These are phyloP conservation scores for Podabrus alpinus DNA, from an alignment of 2,888 invertebrate genomes.

Conservation along the genomic window DNA sequence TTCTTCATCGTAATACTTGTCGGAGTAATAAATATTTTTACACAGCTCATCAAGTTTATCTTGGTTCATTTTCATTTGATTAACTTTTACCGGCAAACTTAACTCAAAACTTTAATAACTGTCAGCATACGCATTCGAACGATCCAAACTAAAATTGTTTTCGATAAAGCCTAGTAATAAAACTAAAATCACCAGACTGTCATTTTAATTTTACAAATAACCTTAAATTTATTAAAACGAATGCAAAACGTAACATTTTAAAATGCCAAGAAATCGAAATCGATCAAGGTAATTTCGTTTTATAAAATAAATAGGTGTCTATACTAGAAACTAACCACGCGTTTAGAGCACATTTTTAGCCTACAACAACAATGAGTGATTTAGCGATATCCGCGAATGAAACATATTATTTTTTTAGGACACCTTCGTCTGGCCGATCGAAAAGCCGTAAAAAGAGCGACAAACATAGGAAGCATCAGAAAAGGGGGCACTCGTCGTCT, in stretches of 20 bases:
- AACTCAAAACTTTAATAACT: not conserved
- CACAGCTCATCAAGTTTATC: slow-evolving; percentile 47
- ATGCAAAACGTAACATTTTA: not conserved
- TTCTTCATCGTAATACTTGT: slow-evolving; percentile 89
- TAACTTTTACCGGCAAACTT: not conserved
- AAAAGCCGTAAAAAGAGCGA: not conserved
- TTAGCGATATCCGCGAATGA: too few relatives aligned
- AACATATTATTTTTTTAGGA: not conserved
- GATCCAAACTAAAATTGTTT: not conserved
- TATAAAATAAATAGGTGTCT: too few relatives aligned
- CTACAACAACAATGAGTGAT: too few relatives aligned
- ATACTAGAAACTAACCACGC: too few relatives aligned
- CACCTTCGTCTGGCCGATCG: not conserved
- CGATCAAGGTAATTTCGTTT: not conserved
- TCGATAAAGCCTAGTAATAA: not conserved
- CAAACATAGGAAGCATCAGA: not conserved
- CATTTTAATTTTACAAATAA: not conserved
- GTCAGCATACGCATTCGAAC: not conserved
- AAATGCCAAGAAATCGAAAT: not conserved
- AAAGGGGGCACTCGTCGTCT: not conserved
- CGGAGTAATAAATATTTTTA: slow-evolving; percentile 88
- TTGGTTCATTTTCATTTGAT: slow-evolving; percentile 38
- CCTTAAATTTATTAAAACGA: not conserved
- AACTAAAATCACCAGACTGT: not conserved
- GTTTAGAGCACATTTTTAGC: too few relatives aligned